These are phyloP conservation scores for Agrochola litura DNA, from an alignment of 2,888 invertebrate species.

Conservation along the genomic window DNA sequence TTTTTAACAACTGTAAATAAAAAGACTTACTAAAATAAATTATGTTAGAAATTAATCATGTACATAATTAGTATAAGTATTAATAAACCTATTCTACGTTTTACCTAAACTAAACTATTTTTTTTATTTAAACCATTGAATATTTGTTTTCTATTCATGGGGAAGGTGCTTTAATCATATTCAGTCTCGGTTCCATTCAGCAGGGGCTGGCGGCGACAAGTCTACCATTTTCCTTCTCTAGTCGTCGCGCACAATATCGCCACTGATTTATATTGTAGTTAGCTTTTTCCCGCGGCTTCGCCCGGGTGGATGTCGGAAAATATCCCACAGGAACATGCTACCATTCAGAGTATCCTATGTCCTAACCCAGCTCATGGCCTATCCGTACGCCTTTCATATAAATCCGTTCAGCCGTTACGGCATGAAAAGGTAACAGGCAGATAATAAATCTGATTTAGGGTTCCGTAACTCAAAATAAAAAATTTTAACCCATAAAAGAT, in stretches of 20 bases:
- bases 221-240: slow-evolving; percentile 66
- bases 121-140: slow-evolving; percentile 24
- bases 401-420: too few species aligned
- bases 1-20: not conserved
- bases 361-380: too few species aligned
- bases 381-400: too few species aligned
- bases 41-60: not conserved
- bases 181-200: slow-evolving; percentile 65
- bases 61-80: not conserved
- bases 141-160: slow-evolving; percentile 61
- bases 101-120: not conserved
- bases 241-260: slow-evolving; percentile 47
- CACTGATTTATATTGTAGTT: not conserved
- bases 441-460: too few species aligned
- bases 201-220: slow-evolving; percentile 69
- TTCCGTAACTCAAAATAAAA: too few species aligned
- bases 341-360: too few species aligned
- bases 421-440: too few species aligned
- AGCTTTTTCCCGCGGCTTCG: too few species aligned
- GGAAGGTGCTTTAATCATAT: slow-evolving; percentile 58
- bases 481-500: too few species aligned
- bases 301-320: too few species aligned
- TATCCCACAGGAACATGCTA: too few species aligned
- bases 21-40: not conserved
- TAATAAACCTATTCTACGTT: not conserved